A percentile compares a stretch with the other conserved stretches of the same genome.
These are phyloP conservation scores for Hystrix cristata DNA, from an alignment of 2,113 vertebrate species.

Conservation along the genomic window DNA sequence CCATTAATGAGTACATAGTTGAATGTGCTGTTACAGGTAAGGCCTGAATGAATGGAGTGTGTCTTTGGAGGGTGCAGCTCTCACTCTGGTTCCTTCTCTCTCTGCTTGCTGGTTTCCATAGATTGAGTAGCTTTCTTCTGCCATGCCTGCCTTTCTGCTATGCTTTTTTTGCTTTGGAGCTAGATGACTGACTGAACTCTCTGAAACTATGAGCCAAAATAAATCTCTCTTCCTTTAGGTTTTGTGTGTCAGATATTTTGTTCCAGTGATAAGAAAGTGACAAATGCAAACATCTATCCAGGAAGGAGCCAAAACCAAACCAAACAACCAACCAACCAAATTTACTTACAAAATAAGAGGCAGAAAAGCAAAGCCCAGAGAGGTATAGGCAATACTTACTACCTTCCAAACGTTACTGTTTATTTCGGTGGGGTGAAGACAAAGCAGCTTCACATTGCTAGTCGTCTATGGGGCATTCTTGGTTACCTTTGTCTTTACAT, in stretches of 20 bases:
- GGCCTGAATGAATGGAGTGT: background rate
- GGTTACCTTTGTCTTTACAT: background rate
- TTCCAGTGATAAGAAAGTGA: background rate
- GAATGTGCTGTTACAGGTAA: background rate
- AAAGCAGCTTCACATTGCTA: background rate
- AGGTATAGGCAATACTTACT: background rate
- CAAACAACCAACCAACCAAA: background rate
- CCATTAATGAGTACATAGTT: background rate
- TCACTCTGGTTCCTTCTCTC: background rate
- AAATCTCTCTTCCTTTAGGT: background rate
- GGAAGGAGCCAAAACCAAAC: background rate
- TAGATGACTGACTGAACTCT: background rate
- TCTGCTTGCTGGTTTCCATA: background rate
- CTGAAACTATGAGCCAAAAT: background rate
- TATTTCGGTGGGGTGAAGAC: too few species aligned
- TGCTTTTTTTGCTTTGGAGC: background rate
- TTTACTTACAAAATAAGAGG: slow-evolving; percentile 13
- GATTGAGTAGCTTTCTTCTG: background rate
- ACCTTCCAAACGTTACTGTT: background rate
- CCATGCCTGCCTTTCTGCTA: background rate
- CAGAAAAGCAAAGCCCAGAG: background rate
- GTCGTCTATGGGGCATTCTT: background rate
- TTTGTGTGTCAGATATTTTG: background rate
- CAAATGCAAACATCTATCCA: background rate
- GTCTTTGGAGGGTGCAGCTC: background rate